Conservation (phyloP, 2,888 invertebrate genomes). For the Parnassius glacialis region DNA sequence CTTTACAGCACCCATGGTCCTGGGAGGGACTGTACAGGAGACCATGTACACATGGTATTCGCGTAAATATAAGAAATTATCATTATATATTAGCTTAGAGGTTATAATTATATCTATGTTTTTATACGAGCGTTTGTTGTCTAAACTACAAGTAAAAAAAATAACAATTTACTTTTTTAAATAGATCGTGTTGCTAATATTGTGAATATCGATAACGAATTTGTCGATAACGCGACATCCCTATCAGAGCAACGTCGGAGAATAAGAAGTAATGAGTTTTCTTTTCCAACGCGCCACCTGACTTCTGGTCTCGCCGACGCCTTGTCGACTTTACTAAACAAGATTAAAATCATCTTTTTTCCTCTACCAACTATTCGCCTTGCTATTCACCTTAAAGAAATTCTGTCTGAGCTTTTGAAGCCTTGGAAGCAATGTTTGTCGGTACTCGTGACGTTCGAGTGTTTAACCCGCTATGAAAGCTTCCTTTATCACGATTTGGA, state of each 20-base stretch:
- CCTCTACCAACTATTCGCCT: conserved; percentile 39
- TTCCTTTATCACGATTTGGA: conserved; percentile 40
- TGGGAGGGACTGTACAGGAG: no score
- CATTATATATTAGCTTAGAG: no score
- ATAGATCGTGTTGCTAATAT: neutral
- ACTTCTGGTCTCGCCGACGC: conserved; percentile 62
- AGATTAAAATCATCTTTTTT: conserved; percentile 69
- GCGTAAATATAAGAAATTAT: no score
- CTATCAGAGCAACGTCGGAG: conserved; percentile 51
- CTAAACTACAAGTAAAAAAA: no score
- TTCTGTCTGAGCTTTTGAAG: conserved; percentile 39
- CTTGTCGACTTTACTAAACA: conserved; percentile 64
- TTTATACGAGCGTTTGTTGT: no score
- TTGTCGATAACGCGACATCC: conserved; percentile 40
- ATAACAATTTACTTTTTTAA: neutral
- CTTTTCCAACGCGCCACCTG: conserved; percentile 71
- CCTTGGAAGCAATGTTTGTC: conserved; percentile 38
- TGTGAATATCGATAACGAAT: conserved; percentile 41
- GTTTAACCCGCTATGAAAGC: conserved; percentile 39
- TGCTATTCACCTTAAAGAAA: conserved; percentile 39
- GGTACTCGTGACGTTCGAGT: conserved; percentile 36
- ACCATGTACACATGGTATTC: no score
- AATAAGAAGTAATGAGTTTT: conserved; percentile 79
- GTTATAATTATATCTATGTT: no score
- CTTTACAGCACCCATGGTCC: no score